Evolutionary conservation across 1,140 invertebrate genomes (phyloP).

Genomic region (Drosophila kanapiae): DNA sequence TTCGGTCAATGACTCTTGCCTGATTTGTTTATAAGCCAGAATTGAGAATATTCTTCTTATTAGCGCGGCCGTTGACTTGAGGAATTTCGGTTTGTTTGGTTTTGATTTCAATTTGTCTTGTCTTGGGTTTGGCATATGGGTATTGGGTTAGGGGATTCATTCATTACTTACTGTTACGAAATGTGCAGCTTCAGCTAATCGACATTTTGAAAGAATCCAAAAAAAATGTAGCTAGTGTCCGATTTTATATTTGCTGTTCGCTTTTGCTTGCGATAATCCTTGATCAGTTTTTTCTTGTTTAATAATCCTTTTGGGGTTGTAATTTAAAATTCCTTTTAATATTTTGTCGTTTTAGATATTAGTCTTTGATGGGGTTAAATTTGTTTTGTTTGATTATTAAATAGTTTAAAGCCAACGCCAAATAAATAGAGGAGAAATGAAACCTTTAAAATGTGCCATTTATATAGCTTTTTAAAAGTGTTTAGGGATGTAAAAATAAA

Average conservation of each 20-base stretch:
- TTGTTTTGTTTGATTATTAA: neutral
- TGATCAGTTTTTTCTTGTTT: neutral
- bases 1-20: conserved; percentile 80
- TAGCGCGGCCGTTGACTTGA: conserved; percentile 71
- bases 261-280: conserved; percentile 31
- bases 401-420: conserved; percentile 2
- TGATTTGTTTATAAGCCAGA: conserved; percentile 80
- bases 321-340: conserved; percentile 34
- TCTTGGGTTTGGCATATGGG: neutral
- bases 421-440: neutral
- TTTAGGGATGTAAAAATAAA: neutral
- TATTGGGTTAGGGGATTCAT: conserved; percentile 50
- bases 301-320: conserved; percentile 37
- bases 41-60: conserved; percentile 74
- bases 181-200: conserved; percentile 60
- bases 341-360: conserved; percentile 14
- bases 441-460: neutral
- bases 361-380: neutral
- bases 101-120: conserved; percentile 10
- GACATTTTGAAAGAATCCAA: conserved; percentile 45
- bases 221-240: conserved; percentile 18
- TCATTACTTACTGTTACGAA: conserved; percentile 74
- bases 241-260: conserved; percentile 5
- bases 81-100: conserved; percentile 47
- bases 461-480: neutral